Conservation (phyloP, 2,797 vertebrate species). For the Hippopotamyrus pictus region DNA sequence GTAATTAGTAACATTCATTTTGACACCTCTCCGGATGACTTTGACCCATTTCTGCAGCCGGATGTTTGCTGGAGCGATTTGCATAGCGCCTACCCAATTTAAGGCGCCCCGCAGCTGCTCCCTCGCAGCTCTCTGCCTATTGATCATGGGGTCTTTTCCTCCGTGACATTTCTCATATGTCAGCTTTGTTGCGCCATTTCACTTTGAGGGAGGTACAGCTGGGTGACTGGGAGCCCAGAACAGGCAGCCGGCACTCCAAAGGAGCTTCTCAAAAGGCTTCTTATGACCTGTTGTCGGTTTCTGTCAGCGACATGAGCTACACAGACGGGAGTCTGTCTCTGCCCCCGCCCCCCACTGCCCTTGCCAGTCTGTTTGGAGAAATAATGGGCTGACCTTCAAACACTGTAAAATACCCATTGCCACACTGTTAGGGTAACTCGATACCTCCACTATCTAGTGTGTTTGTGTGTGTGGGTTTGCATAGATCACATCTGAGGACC, state of each 20-base stretch:
- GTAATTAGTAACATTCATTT: background rate
- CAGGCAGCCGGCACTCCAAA: constrained; percentile 41
- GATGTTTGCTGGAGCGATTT: constrained; percentile 7
- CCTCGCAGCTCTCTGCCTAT: background rate
- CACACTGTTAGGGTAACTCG: constrained; percentile 52
- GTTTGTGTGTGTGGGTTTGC: too few relatives aligned
- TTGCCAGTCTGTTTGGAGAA: constrained; percentile 42
- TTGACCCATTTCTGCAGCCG: background rate
- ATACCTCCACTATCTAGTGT: constrained; percentile 40
- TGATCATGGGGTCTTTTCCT: background rate
- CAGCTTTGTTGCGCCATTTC: background rate
- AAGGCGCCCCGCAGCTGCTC: background rate
- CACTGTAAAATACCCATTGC: constrained; percentile 46
- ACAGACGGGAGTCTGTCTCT: constrained; percentile 59
- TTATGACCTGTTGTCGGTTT: constrained; percentile 39
- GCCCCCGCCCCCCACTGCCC: constrained; percentile 27
- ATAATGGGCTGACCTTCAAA: constrained; percentile 60
- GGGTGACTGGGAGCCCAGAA: background rate
- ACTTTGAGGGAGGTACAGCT: background rate
- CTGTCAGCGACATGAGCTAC: constrained; percentile 44
- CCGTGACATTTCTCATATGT: background rate
- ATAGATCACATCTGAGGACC: too few relatives aligned
- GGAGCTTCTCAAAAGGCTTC: constrained; percentile 47
- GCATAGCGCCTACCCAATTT: background rate
- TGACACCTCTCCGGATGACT: constrained; percentile 4